Conservation (phyloP, 1,140 invertebrate genomes). For the Cherax destructor region DNA sequence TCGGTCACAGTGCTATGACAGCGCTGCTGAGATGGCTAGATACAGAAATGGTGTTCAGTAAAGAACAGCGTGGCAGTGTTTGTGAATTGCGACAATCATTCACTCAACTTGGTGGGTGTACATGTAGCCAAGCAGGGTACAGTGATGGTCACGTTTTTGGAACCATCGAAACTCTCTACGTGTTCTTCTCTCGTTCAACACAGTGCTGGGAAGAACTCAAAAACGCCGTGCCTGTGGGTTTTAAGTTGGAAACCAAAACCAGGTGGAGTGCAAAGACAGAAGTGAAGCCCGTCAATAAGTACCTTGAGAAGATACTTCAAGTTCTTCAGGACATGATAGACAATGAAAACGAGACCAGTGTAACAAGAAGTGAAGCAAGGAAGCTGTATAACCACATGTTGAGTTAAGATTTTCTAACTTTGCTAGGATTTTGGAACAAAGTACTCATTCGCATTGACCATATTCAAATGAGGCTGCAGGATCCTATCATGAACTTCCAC, state of each 20-base stretch:
- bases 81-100: too few relatives aligned
- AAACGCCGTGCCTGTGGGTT: too few relatives aligned
- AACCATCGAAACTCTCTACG: background rate
- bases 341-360: constrained; percentile 18
- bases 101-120: too few relatives aligned
- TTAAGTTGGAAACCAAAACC: too few relatives aligned
- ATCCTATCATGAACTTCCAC: constrained; percentile 21
- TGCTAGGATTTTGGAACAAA: background rate
- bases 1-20: too few relatives aligned
- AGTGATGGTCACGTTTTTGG: constrained; percentile 16
- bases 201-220: too few relatives aligned
- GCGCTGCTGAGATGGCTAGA: too few relatives aligned
- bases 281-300: background rate
- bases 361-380: constrained; percentile 1
- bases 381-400: background rate
- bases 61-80: too few relatives aligned
- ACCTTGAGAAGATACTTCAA: constrained; percentile 13
- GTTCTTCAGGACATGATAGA: background rate
- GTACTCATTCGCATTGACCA: constrained; percentile 8
- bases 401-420: constrained; percentile 1
- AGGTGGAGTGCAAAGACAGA: background rate
- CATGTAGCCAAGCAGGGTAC: too few relatives aligned
- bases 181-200: too few relatives aligned
- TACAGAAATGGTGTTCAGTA: too few relatives aligned
- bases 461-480: background rate